Percentiles rank a stretch among this genome's conserved stretches.
These are phyloP conservation scores for Neodon shergylaensis DNA, from an alignment of 2,113 vertebrate genomes.

Conservation along the genomic window DNA sequence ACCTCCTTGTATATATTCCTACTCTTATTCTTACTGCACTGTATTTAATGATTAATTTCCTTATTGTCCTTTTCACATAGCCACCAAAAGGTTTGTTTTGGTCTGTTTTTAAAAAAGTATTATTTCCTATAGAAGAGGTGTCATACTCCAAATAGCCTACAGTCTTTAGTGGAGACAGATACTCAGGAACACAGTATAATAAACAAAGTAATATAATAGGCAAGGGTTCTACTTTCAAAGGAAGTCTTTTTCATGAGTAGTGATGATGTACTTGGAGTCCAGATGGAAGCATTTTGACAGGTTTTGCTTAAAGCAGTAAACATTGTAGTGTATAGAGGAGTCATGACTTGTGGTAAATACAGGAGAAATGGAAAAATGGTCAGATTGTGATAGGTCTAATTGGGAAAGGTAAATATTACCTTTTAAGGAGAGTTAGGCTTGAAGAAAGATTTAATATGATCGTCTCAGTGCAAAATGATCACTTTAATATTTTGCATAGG, in stretches of 20 bases:
- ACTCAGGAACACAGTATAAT: not conserved
- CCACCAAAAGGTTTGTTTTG: not conserved
- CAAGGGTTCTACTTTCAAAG: not conserved
- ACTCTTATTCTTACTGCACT: not conserved
- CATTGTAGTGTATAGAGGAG: not conserved
- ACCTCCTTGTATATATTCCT: not conserved
- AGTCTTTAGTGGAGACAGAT: not conserved
- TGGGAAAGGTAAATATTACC: slow-evolving; percentile 31
- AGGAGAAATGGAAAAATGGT: not conserved
- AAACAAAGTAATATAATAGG: not conserved
- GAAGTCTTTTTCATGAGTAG: not conserved
- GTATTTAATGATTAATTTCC: not conserved
- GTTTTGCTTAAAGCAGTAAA: not conserved
- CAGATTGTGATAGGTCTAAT: slow-evolving; percentile 7
- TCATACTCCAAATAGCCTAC: not conserved
- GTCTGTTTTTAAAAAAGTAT: not conserved
- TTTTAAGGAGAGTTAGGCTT: slow-evolving; percentile 3
- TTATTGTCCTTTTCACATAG: not conserved
- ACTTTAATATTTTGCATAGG: not conserved
- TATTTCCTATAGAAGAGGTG: not conserved
- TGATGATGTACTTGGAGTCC: not conserved
- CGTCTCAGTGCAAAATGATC: not conserved
- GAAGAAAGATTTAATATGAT: slow-evolving; percentile 1
- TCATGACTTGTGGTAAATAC: not conserved
- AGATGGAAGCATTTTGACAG: not conserved